phyloP scores from a whole-genome alignment of 2,797 vertebrate genomes.

The Epinephelus coioides region DNA sequence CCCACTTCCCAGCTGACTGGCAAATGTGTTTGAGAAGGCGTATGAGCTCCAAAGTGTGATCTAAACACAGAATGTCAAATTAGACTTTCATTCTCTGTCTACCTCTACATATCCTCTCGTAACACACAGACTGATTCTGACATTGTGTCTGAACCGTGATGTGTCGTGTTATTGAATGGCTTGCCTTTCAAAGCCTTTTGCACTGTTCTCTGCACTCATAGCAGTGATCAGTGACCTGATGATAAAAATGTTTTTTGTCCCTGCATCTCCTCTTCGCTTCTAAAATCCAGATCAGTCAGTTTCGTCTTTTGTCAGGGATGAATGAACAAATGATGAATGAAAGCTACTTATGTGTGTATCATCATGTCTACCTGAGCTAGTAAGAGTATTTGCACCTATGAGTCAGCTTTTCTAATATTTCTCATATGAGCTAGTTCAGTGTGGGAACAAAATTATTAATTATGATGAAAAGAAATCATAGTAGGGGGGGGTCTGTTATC shows the following conservation, averaged over 20 bases:
- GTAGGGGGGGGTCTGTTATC: no score
- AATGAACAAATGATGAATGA: conserved; percentile 3
- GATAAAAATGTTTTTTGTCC: background rate
- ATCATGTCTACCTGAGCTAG: background rate
- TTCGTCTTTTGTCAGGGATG: conserved; percentile 1
- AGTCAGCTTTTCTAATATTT: background rate
- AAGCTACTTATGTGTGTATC: background rate
- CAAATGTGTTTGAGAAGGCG: conserved; percentile 53
- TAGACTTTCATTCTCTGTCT: conserved; percentile 35
- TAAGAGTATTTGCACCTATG: background rate
- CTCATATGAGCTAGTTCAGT: background rate
- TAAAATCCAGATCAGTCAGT: background rate
- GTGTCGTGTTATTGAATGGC: conserved; percentile 14
- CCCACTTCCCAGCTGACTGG: conserved; percentile 72
- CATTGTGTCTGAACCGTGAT: conserved; percentile 2
- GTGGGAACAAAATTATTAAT: conserved; percentile 2
- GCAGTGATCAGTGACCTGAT: conserved; percentile 1
- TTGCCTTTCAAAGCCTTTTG: conserved; percentile 17
- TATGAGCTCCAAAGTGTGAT: conserved; percentile 41
- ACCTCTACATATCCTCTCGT: background rate
- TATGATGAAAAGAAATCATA: conserved; percentile 4
- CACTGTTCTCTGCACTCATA: background rate
- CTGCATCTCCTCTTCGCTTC: background rate
- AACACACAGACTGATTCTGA: conserved; percentile 3
- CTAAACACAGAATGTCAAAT: conserved; percentile 55